Base-by-base conservation (phyloP, 2,888 invertebrate genomes). In the Petrolisthes manimaculis region DNA sequence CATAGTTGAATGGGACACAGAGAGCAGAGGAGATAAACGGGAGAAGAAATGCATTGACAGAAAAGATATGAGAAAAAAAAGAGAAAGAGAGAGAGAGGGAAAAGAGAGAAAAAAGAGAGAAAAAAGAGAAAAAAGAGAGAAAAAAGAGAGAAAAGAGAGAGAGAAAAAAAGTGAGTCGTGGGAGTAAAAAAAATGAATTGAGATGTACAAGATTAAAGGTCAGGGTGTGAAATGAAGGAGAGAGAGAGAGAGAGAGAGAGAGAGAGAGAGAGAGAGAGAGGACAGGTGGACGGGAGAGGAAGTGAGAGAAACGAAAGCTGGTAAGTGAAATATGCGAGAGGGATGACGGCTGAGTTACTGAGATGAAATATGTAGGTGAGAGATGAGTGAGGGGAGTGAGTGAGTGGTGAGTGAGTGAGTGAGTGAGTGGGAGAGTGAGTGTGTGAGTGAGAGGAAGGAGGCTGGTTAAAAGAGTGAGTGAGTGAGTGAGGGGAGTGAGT, bases 171-270 rank as follows among this genome's bases (percentile, higher is more conserved):
- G 8, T 9, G 14, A 61, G 6, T 6, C 8, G 14, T 61, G 61
- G 61, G 61, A 61, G 61, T 9, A 14, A 14, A 61, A 61, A 14
- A 61, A 9, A 14, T 9, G 61, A 14, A 61, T 14, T 61, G 61
- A 61, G 61, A 61, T 6, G 14, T 6, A 61, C 61, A 61, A 61
- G 61, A 61, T 9, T 6, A 61, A 61, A 61, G 14, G 61, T 18
- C n/a, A n/a, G n/a, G 71, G n/a, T n/a, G n/a, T n/a, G n/a, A n/a
- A n/a, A n/a, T n/a, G 8, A 71, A 5, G 71, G 71, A 71, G 71
- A 71, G n/a, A 71, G 9, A 71, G n/a, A 71, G 71, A 18, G 71
- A 71, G 8, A 18, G 71, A 71, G 71, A 71, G 71, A 71, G n/a
- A 18, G 71, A 71, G 71, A 71, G 71, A 71, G 71, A 71, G 8